A percentile compares a stretch with the other conserved stretches of the same genome.
Evolutionary conservation across 2,113 vertebrate species (phyloP).

Genomic region (Lamprotornis superbus): DNA sequence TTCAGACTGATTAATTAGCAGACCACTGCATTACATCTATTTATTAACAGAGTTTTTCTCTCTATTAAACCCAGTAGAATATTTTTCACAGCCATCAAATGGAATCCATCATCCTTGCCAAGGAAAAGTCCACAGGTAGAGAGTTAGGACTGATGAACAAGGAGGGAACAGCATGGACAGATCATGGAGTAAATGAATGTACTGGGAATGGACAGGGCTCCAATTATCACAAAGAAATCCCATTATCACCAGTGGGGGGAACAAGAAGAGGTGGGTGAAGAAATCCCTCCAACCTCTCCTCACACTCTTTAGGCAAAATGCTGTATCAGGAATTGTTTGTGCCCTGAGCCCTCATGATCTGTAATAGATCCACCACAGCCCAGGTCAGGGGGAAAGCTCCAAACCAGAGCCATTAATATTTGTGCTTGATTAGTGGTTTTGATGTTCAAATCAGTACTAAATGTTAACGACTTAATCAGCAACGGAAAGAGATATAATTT

Average conservation of each 20-base stretch:
- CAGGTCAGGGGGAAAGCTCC: background rate
- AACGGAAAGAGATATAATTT: conserved; percentile 50
- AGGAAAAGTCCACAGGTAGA: background rate
- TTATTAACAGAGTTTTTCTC: background rate
- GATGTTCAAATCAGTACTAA: conserved; percentile 55
- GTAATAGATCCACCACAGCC: background rate
- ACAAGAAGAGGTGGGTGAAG: background rate
- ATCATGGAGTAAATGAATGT: fast-evolving
- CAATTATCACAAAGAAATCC: background rate
- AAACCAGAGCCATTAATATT: conserved; percentile 25
- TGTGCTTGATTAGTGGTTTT: conserved; percentile 46
- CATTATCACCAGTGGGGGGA: background rate
- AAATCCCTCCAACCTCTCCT: background rate
- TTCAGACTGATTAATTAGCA: background rate
- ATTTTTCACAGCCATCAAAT: background rate
- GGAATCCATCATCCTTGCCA: background rate
- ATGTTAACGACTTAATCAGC: conserved; percentile 65
- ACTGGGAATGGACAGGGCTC: background rate
- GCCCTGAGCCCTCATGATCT: background rate
- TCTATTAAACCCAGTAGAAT: background rate
- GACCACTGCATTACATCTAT: background rate
- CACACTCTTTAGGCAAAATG: background rate
- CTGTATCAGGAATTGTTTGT: background rate
- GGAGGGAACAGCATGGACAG: background rate
- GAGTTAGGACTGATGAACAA: background rate